Conservation (phyloP, 2,113 vertebrate genomes). For the Phylloscopus trochilus region DNA sequence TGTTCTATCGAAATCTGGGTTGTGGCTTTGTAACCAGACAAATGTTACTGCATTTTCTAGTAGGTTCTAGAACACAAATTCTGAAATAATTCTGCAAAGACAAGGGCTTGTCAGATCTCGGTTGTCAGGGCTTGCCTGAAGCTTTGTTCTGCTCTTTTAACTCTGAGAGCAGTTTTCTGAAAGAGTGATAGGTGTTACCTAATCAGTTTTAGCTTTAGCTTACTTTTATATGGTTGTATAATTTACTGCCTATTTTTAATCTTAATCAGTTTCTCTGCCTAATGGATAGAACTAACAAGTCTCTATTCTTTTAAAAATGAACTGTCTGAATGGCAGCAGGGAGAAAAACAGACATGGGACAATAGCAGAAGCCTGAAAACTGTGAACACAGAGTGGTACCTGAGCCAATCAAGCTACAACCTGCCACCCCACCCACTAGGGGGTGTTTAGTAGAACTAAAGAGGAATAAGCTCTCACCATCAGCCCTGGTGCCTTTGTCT, state of each 20-base stretch:
- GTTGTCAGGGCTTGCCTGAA: background rate
- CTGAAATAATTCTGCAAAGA: background rate
- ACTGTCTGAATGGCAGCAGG: background rate
- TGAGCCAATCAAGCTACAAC: background rate
- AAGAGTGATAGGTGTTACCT: background rate
- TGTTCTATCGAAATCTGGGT: accelerated
- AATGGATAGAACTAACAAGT: background rate
- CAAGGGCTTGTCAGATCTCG: background rate
- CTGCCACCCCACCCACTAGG: too few relatives aligned
- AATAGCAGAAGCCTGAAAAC: background rate
- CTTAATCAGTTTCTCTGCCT: background rate
- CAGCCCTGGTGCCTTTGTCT: background rate
- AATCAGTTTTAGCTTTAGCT: background rate
- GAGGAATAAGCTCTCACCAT: background rate
- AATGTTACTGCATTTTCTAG: background rate
- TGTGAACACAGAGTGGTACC: background rate
- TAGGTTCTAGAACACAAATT: background rate
- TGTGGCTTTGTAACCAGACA: background rate
- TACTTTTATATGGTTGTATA: background rate
- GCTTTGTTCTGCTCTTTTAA: background rate
- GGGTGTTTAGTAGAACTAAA: background rate
- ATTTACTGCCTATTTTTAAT: background rate
- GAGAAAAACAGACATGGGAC: background rate
- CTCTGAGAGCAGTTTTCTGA: background rate
- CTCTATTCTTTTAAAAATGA: background rate